Percentiles rank a stretch among this genome's conserved stretches.
These are phyloP conservation scores for Anastrepha ludens DNA, from an alignment of 1,140 invertebrate genomes.

Conservation along the genomic window DNA sequence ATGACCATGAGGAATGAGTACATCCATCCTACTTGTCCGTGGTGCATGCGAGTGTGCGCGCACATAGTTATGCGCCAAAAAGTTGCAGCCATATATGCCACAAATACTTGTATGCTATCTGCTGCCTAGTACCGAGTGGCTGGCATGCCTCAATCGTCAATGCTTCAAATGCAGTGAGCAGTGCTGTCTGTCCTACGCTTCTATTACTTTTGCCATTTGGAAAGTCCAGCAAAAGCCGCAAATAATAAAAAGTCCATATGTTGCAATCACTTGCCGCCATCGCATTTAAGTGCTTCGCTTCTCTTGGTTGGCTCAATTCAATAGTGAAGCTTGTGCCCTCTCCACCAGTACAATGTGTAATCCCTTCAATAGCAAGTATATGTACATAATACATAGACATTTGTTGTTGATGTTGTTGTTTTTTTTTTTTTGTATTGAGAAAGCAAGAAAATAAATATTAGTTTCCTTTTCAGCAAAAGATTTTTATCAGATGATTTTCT, in stretches of 20 bases:
- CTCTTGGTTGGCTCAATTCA: background rate
- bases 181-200: background rate
- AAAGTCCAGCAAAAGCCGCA: background rate
- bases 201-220: background rate
- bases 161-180: constrained; percentile 8
- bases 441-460: constrained; percentile 8
- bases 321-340: background rate
- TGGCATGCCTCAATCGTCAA: constrained; percentile 40
- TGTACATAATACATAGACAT: background rate
- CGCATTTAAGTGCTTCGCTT: background rate
- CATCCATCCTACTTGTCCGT: background rate
- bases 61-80: constrained; percentile 10
- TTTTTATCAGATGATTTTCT: constrained; percentile 51
- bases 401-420: background rate
- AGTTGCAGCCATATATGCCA: constrained; percentile 36
- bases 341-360: too few species aligned
- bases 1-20: constrained; percentile 38
- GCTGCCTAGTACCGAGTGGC: background rate
- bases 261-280: constrained; percentile 25
- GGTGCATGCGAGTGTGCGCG: background rate
- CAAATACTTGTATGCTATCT: constrained; percentile 6
- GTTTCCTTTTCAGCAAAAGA: constrained; percentile 45
- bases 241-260: constrained; percentile 45
- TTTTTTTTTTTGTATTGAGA: background rate
- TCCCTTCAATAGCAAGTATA: background rate